Conservation (phyloP, 2,113 vertebrate species). For the Leptobrachium leishanense region DNA sequence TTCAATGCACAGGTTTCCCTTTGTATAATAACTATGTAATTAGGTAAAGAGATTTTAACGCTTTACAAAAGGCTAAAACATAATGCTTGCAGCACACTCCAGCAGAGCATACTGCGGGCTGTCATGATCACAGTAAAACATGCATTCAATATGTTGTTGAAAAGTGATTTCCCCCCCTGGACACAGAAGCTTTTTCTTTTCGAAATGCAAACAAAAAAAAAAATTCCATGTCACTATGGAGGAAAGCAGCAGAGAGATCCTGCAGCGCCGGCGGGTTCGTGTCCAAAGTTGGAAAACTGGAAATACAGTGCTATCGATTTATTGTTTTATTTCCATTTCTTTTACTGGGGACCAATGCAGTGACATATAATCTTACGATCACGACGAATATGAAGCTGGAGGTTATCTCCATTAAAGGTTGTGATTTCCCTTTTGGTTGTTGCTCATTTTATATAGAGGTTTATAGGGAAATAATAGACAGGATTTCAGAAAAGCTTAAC, state of each 20-base stretch:
- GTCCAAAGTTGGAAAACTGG: neutral
- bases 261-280: neutral
- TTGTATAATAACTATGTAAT: too few species aligned
- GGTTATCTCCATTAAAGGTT: too few species aligned
- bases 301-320: too few species aligned
- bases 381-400: too few species aligned
- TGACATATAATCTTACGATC: too few species aligned
- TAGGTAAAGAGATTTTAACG: neutral
- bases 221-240: neutral
- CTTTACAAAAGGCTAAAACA: neutral
- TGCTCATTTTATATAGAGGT: too few species aligned
- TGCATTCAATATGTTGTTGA: conserved; percentile 1
- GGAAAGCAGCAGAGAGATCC: neutral
- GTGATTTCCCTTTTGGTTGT: too few species aligned
- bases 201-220: neutral
- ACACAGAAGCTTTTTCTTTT: neutral
- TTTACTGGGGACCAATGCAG: too few species aligned
- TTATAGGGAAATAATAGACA: too few species aligned
- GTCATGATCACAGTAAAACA: conserved; percentile 12
- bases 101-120: conserved; percentile 9
- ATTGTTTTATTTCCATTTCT: too few species aligned
- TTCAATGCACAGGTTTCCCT: too few species aligned
- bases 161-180: neutral
- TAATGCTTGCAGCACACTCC: neutral
- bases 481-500: too few species aligned